A percentile compares a stretch with the other conserved stretches of the same genome.
These are phyloP conservation scores for Pterobdella sp. DNA, from an alignment of 2,888 invertebrate species.

Conservation along the genomic window DNA sequence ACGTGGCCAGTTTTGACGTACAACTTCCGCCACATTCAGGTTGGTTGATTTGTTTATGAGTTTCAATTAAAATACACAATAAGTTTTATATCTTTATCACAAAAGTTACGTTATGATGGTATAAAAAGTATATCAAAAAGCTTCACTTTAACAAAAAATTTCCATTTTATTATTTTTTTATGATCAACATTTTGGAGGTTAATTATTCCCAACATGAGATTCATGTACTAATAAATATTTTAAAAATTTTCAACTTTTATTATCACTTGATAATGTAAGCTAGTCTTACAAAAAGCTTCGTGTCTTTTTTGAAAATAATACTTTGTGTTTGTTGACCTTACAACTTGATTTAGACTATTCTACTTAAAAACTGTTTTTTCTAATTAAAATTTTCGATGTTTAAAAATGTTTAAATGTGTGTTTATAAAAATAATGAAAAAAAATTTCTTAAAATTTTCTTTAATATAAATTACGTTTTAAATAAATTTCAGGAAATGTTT, in stretches of 20 bases:
- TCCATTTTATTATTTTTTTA: no score
- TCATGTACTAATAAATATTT: no score
- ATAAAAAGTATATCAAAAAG: neutral
- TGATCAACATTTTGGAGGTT: no score
- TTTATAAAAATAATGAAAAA: neutral
- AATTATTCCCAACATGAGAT: no score
- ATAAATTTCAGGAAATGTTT: neutral
- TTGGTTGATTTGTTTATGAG: neutral
- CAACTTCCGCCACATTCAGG: conserved; percentile 1
- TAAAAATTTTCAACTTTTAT: no score
- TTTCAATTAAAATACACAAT: neutral
- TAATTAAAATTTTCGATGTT: neutral
- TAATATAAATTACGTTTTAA: no score
- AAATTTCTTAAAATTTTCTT: neutral
- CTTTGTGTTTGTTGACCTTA: no score
- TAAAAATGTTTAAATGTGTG: neutral
- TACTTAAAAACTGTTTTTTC: neutral
- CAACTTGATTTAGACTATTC: neutral
- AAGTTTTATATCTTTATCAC: neutral
- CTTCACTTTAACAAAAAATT: no score
- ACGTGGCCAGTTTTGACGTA: conserved; percentile 7
- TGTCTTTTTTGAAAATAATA: no score
- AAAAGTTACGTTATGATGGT: neutral
- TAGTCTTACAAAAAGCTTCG: no score
- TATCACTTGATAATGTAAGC: no score